A percentile compares a stretch with the other conserved stretches of the same genome.
phyloP scores from a whole-genome alignment of 2,888 invertebrate species.

The Candidula unifasciata region DNA sequence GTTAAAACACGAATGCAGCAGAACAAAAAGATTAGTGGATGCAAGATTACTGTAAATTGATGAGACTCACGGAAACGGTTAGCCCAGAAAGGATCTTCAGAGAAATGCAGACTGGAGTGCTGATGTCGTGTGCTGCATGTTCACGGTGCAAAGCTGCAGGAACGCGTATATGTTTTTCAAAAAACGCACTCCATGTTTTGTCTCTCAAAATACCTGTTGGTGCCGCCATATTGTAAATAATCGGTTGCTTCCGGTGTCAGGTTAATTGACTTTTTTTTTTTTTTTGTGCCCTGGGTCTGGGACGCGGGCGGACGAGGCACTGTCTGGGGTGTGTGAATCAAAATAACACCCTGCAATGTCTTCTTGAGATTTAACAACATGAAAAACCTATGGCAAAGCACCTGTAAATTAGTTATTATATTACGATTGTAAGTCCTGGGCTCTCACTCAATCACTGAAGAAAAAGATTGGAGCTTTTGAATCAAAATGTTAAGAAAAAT shows the following conservation, averaged over 20 bases:
- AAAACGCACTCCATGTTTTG: constrained; percentile 71
- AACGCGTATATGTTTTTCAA: constrained; percentile 65
- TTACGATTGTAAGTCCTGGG: too few species aligned
- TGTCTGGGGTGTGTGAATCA: too few species aligned
- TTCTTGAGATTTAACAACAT: too few species aligned
- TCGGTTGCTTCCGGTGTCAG: constrained; percentile 48
- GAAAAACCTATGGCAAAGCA: too few species aligned
- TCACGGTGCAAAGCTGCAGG: constrained; percentile 72
- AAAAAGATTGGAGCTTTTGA: too few species aligned
- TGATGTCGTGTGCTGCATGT: constrained; percentile 67
- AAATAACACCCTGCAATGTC: too few species aligned
- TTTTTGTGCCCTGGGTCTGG: too few species aligned
- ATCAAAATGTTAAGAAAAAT: too few species aligned
- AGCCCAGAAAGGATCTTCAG: constrained; percentile 68
- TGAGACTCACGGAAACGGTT: constrained; percentile 57
- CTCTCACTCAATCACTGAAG: too few species aligned
- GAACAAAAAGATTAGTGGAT: not conserved
- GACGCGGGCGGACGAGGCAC: too few species aligned
- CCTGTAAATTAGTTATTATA: too few species aligned
- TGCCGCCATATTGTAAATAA: constrained; percentile 66
- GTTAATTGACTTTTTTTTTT: too few species aligned
- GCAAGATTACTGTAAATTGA: not conserved
- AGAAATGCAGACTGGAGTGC: constrained; percentile 69
- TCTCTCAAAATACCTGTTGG: constrained; percentile 59
- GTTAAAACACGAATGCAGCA: not conserved